Conservation (phyloP, 2,888 invertebrate species). For the Calameuta idolon region DNA sequence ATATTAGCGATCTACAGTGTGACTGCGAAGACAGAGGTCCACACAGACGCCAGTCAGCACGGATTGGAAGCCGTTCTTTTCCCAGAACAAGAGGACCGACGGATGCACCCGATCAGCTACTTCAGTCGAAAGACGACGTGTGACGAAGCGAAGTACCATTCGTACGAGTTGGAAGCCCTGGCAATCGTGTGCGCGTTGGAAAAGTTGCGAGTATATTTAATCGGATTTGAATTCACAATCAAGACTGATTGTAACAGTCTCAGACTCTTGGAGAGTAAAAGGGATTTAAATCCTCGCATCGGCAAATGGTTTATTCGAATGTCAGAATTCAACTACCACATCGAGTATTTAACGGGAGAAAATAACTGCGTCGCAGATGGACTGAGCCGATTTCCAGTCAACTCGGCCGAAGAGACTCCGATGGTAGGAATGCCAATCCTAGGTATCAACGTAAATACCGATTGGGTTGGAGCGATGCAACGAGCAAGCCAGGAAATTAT, state of each 20-base stretch:
- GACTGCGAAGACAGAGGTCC: slow-evolving; percentile 15
- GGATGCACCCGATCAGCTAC: slow-evolving; percentile 43
- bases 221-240: slow-evolving; percentile 30
- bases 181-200: slow-evolving; percentile 27
- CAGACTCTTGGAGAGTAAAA: slow-evolving; percentile 12
- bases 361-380: too few species aligned
- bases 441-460: too few species aligned
- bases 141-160: slow-evolving; percentile 25
- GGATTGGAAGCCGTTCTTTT: slow-evolving; percentile 42
- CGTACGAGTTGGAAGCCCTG: slow-evolving; percentile 29
- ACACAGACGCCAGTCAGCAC: slow-evolving; percentile 21
- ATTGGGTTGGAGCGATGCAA: too few species aligned
- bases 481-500: too few species aligned
- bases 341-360: too few species aligned
- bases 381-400: too few species aligned
- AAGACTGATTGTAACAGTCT: slow-evolving; percentile 29
- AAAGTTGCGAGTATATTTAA: slow-evolving; percentile 27
- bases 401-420: too few species aligned
- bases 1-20: slow-evolving; percentile 38
- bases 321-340: neutral
- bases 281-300: slow-evolving; percentile 22
- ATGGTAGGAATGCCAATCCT: too few species aligned
- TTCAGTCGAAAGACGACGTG: slow-evolving; percentile 27
- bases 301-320: slow-evolving; percentile 17
- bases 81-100: slow-evolving; percentile 35